phyloP scores from a whole-genome alignment of 2,797 vertebrate species.

The Scolopax bukidnonensis region DNA sequence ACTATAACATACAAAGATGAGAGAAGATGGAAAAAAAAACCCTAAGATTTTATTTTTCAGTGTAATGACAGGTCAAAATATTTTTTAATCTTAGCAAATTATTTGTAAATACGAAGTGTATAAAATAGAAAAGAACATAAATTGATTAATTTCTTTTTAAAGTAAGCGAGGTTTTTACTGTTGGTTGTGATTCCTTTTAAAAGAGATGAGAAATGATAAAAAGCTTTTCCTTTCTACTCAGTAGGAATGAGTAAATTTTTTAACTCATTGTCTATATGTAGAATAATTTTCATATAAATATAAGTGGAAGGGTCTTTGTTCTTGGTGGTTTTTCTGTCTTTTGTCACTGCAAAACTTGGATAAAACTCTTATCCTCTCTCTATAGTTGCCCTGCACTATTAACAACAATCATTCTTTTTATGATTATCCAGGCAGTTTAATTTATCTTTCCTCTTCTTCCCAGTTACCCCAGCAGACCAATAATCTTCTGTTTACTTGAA shows the following conservation, averaged over 20 bases:
- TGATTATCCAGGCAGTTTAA: constrained; percentile 12
- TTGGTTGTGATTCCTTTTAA: neutral
- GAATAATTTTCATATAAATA: neutral
- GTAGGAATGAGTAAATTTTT: neutral
- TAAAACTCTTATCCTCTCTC: neutral
- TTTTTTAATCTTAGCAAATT: neutral
- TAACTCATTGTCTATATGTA: neutral
- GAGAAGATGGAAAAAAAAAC: neutral
- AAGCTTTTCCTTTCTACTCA: neutral
- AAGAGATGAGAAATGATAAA: neutral
- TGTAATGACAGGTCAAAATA: neutral
- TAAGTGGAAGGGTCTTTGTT: neutral
- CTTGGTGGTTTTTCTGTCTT: neutral
- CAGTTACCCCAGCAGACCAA: constrained; percentile 8
- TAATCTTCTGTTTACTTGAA: constrained; percentile 53
- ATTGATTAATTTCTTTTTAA: neutral
- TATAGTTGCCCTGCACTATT: neutral
- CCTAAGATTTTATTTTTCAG: neutral
- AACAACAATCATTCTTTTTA: constrained; percentile 13
- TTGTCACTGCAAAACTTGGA: neutral
- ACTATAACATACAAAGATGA: neutral
- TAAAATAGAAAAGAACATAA: neutral
- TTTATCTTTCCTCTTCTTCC: constrained; percentile 27
- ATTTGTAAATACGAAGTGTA: neutral
- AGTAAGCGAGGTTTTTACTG: neutral